Conservation (phyloP, 2,113 vertebrate species). For the Cervus canadensis region DNA sequence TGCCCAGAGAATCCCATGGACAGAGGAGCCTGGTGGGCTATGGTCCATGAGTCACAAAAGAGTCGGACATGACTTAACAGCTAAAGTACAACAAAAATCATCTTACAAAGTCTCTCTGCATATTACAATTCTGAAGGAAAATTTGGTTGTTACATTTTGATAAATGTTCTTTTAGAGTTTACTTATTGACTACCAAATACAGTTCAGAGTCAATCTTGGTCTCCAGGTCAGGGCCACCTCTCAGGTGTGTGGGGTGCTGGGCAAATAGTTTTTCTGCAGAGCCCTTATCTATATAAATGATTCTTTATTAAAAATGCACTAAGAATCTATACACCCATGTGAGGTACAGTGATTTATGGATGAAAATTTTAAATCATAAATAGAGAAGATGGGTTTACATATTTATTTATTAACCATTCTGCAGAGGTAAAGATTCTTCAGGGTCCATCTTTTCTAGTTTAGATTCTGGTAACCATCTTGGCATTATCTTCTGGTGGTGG, state of each 20-base stretch:
- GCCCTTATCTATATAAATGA: not conserved
- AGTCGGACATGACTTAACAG: rapidly evolving
- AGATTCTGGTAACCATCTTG: not conserved
- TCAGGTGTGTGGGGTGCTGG: not conserved
- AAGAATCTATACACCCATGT: not conserved
- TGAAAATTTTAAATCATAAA: not conserved
- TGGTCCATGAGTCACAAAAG: not conserved
- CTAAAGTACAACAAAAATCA: not conserved
- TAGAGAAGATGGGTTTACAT: not conserved
- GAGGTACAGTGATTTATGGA: not conserved
- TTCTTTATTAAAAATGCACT: not conserved
- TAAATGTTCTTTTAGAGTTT: not conserved
- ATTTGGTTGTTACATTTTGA: not conserved
- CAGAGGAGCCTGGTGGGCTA: not conserved
- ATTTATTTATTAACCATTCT: not conserved
- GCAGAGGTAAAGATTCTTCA: not conserved
- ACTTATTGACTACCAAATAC: not conserved
- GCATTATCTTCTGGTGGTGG: not conserved
- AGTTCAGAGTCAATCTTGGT: not conserved
- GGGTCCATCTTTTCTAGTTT: not conserved
- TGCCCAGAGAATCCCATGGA: not conserved
- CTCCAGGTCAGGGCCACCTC: not conserved
- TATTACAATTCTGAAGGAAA: not conserved
- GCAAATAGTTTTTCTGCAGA: not conserved
- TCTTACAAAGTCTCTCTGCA: not conserved